phyloP scores from a whole-genome alignment of 2,888 invertebrate genomes.

The Acrocyrtus sp. region DNA sequence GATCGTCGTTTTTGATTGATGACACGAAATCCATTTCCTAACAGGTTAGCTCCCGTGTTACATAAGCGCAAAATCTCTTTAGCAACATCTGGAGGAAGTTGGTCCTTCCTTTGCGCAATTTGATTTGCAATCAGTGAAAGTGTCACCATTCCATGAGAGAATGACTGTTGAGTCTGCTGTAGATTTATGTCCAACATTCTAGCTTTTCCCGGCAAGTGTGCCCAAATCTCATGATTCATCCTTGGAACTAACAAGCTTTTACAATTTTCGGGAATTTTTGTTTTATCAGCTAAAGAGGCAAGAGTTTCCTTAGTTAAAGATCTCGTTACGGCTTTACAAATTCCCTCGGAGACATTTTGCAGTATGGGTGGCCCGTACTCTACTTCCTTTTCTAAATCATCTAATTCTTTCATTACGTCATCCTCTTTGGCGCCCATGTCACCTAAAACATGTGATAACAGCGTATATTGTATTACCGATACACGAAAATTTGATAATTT shows the following conservation, averaged over 20 bases:
- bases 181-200: not conserved
- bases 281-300: not conserved
- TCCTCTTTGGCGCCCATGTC: too few relatives aligned
- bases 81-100: too few relatives aligned
- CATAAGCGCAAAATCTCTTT: too few relatives aligned
- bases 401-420: too few relatives aligned
- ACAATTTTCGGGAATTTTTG: not conserved
- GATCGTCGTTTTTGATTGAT: not conserved
- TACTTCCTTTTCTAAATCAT: not conserved
- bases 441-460: too few relatives aligned
- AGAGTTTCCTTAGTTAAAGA: not conserved
- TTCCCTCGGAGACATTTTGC: not conserved
- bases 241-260: not conserved
- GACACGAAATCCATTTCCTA: not conserved
- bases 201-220: not conserved
- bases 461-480: too few relatives aligned
- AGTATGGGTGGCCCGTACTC: not conserved
- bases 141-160: not conserved
- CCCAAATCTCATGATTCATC: not conserved
- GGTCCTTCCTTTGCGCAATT: too few relatives aligned
- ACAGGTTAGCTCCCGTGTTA: too few relatives aligned
- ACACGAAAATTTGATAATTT: too few relatives aligned
- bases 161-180: not conserved
- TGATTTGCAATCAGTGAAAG: not conserved
- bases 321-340: not conserved